Base-by-base conservation (phyloP, 2,888 invertebrate genomes). In the Sipha maydis region DNA sequence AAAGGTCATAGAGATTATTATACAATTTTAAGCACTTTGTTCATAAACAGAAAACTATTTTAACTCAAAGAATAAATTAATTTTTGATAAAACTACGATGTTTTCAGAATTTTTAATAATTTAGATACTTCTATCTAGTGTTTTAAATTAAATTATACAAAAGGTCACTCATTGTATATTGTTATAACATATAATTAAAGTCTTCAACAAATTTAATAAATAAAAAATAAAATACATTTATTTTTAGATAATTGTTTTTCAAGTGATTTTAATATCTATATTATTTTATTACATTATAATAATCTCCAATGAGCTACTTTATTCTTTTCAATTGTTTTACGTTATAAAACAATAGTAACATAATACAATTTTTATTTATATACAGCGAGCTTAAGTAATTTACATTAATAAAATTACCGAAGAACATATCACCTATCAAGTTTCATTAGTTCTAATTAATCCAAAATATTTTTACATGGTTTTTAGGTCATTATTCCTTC, bases 371-470 rank as follows among this genome's bases (percentile, higher is more conserved):
- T 25, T 21, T 25, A 1, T 61, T 17, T 28, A 41, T 38, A 48
- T 71, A 28, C 25, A 31, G 41, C 3, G 48, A 83, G 31, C 71
- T 31, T 83, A 2, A 48, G 14, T 83, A 83, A 83, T 71, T 71
- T 48, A 83, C 48, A 48, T 48, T 48, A 82, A 82, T 48, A 82
- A 38, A 69, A 9, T 19, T 21, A 67, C 38, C 3, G 19, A 56
- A 78, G 21, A 5, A 61, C 9, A 28, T 69, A 21, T 34, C 19
- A 73, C 34, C 19, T 54, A 77, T 38, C 28, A 31, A 54, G 14
- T 54, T 17, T 56, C 17, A 61, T 61, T 79, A 34, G 34, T 79
- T 14, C 34, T 56, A 9, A 56, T 28, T 56, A 19, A 17, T 19
- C 61, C 41, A 71, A 8, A 34, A 75, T 21, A 38, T 38, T 75